Conservation (phyloP, 2,797 vertebrate species). For the Stomatorhinus walkeri region DNA sequence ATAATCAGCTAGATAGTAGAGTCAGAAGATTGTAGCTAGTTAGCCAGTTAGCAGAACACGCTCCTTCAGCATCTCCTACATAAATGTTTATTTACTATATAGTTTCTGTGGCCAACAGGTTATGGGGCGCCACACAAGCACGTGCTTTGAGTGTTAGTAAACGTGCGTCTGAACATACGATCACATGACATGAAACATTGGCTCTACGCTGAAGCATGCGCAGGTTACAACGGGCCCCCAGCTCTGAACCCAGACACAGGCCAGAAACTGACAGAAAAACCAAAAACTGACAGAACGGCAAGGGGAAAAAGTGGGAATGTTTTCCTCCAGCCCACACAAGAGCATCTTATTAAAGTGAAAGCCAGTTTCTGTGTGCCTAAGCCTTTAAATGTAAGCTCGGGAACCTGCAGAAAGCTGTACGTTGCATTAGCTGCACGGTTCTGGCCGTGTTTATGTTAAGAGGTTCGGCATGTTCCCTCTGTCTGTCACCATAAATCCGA, state of each 20-base stretch:
- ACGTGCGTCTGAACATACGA: background rate
- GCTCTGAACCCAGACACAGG: background rate
- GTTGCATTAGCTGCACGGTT: background rate
- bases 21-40: background rate
- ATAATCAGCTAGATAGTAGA: background rate
- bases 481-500: background rate
- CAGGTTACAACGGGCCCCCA: background rate
- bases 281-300: background rate
- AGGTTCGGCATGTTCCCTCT: background rate
- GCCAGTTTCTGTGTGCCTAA: background rate
- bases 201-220: background rate
- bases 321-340: background rate
- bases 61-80: background rate
- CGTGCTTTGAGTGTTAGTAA: background rate
- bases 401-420: background rate
- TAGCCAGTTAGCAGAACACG: background rate
- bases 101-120: background rate
- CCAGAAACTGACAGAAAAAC: background rate
- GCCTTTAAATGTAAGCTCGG: background rate
- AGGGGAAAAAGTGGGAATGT: background rate
- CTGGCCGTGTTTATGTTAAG: background rate
- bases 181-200: background rate
- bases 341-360: background rate
- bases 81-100: background rate
- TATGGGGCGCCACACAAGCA: background rate